A percentile compares a stretch with the other conserved stretches of the same genome.
These are phyloP conservation scores for Ophion ellenae DNA, from an alignment of 2,888 invertebrate genomes.

Conservation along the genomic window DNA sequence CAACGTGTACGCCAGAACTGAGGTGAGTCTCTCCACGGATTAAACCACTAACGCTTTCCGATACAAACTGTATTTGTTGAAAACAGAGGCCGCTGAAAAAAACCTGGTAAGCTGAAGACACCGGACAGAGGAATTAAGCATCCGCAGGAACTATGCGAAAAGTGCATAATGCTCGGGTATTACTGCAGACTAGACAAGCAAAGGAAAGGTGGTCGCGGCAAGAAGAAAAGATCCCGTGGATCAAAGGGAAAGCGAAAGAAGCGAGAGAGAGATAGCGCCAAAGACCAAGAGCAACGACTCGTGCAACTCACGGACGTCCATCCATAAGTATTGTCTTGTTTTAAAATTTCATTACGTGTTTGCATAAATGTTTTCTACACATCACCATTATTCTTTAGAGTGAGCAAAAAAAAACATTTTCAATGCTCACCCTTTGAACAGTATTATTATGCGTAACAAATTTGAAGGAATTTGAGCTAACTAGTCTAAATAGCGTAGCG, in stretches of 20 bases:
- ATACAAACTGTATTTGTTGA: slow-evolving; percentile 8
- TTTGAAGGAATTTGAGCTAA: no score
- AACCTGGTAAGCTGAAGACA: slow-evolving; percentile 92
- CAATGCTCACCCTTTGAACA: no score
- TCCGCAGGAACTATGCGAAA: slow-evolving; percentile 93
- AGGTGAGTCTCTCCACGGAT: slow-evolving; percentile 85
- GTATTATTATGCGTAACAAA: no score
- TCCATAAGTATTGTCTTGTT: no score
- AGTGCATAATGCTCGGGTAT: slow-evolving; percentile 92
- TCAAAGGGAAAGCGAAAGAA: background rate
- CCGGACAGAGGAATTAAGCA: slow-evolving; percentile 94
- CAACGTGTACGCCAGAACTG: slow-evolving; percentile 94
- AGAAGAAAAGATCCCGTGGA: background rate
- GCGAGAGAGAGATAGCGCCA: no score
- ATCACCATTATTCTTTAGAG: no score
- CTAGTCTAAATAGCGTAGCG: no score
- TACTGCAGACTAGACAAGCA: slow-evolving; percentile 89
- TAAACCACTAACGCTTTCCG: background rate
- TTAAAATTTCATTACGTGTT: no score
- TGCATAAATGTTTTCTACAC: no score
- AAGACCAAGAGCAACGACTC: background rate
- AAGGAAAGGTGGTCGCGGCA: background rate
- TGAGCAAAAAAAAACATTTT: no score
- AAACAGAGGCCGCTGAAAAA: slow-evolving; percentile 91
- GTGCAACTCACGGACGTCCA: no score